These are phyloP conservation scores for Plecotus auritus DNA, from an alignment of 2,113 vertebrate genomes.

Conservation along the genomic window DNA sequence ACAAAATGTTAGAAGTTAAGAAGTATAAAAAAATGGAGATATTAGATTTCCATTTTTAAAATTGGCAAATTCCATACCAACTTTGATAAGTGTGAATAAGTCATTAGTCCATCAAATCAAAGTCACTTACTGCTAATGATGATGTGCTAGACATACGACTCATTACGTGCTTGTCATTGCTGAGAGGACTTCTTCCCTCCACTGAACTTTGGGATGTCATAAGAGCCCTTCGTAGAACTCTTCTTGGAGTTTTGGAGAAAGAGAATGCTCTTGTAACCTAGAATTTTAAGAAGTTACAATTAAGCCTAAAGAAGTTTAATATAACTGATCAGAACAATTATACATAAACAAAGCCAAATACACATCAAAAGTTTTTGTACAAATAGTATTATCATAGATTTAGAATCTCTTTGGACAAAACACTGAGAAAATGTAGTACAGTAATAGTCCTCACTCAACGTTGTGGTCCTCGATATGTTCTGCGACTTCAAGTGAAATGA, in stretches of 20 bases:
- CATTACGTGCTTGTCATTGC: conserved; percentile 77
- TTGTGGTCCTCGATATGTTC: neutral
- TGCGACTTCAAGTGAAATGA: neutral
- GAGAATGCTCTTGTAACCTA: conserved; percentile 97
- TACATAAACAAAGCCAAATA: neutral
- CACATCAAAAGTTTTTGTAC: neutral
- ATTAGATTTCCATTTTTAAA: neutral
- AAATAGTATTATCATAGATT: neutral
- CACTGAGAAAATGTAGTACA: neutral
- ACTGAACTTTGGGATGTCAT: conserved; percentile 84
- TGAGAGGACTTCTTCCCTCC: conserved; percentile 86
- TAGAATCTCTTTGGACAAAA: neutral
- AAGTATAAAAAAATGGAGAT: neutral
- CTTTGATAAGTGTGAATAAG: neutral
- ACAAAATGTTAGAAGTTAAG: neutral
- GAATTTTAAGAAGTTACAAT: neutral
- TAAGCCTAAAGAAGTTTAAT: conserved; percentile 37
- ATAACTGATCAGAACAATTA: neutral
- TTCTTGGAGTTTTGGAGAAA: conserved; percentile 97
- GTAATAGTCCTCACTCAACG: neutral
- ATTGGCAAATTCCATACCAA: neutral
- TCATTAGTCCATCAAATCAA: neutral
- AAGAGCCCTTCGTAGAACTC: conserved; percentile 91
- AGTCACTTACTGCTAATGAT: conserved; percentile 88
- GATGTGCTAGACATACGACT: conserved; percentile 84